Conservation (phyloP, 2,113 vertebrate genomes). For the Equus przewalskii region DNA sequence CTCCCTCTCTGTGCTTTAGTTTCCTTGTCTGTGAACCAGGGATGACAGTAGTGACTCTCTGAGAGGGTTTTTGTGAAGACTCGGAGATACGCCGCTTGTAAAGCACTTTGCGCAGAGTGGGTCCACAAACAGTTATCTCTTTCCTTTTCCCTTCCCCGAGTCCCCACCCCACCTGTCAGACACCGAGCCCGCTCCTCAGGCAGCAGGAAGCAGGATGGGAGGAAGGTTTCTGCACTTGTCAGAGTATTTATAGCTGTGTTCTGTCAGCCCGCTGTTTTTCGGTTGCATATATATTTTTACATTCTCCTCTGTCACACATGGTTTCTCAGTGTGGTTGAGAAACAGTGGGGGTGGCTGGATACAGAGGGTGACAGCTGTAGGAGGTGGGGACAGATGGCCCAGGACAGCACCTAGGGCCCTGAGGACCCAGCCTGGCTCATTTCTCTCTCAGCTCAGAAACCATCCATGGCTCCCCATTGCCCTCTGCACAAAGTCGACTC, state of each 20-base stretch:
- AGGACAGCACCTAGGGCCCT: background rate
- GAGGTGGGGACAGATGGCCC: slow-evolving; percentile 65
- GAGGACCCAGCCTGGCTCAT: background rate
- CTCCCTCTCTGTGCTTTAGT: background rate
- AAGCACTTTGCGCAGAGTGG: background rate
- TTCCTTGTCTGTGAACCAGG: background rate
- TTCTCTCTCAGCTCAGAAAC: background rate
- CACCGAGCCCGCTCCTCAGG: background rate
- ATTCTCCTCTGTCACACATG: slow-evolving; percentile 71
- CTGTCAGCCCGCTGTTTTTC: slow-evolving; percentile 76
- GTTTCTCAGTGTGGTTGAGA: slow-evolving; percentile 66
- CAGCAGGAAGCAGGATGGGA: slow-evolving; percentile 66
- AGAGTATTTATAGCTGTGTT: slow-evolving; percentile 80
- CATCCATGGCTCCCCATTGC: background rate
- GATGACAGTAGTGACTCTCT: background rate
- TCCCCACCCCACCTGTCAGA: slow-evolving; percentile 3
- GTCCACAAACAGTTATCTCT: background rate
- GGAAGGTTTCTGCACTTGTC: slow-evolving; percentile 23
- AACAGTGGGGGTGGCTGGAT: slow-evolving; percentile 27
- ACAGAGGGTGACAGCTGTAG: slow-evolving; percentile 34
- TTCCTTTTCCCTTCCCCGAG: background rate
- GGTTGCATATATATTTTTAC: slow-evolving; percentile 76
- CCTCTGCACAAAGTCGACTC: background rate
- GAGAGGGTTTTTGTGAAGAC: background rate
- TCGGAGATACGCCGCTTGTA: background rate